A percentile compares a stretch with the other conserved stretches of the same genome.
Evolutionary conservation across 2,797 vertebrate species (phyloP).

Genomic region (Chelonia mydas): DNA sequence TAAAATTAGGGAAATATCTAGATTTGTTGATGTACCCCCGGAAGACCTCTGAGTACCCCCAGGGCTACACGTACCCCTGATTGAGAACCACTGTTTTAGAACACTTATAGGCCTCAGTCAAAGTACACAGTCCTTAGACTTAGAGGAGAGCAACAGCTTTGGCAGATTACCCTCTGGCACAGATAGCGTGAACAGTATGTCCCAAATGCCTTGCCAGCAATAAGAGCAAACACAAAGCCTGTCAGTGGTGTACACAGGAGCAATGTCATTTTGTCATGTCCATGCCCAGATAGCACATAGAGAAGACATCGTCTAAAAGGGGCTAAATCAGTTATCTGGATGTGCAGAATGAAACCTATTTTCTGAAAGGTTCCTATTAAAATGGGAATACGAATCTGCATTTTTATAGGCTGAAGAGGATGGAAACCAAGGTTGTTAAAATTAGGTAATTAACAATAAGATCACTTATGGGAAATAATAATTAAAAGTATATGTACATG

Average conservation of each 20-base stretch:
- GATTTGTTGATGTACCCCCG: no score
- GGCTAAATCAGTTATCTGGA: neutral
- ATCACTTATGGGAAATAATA: neutral
- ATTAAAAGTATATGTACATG: neutral
- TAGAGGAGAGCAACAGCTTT: neutral
- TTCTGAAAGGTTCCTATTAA: neutral
- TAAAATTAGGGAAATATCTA: no score
- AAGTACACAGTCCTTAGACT: neutral
- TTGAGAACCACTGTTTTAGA: no score
- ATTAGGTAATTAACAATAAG: neutral
- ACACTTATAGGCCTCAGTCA: neutral
- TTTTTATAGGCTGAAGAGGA: neutral
- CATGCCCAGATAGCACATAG: slow-evolving; percentile 4
- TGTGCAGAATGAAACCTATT: neutral
- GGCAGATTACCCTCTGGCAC: slow-evolving; percentile 11
- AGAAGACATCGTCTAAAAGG: neutral
- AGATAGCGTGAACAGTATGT: neutral
- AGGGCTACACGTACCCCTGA: no score
- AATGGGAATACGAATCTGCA: neutral
- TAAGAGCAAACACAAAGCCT: neutral
- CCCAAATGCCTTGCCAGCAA: neutral
- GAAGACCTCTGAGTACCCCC: no score
- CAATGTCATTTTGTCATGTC: neutral
- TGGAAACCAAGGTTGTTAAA: neutral
- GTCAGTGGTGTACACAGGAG: neutral